A percentile compares a stretch with the other conserved stretches of the same genome.
These are phyloP conservation scores for Centropristis striata DNA, from an alignment of 2,113 vertebrate species.

Conservation along the genomic window DNA sequence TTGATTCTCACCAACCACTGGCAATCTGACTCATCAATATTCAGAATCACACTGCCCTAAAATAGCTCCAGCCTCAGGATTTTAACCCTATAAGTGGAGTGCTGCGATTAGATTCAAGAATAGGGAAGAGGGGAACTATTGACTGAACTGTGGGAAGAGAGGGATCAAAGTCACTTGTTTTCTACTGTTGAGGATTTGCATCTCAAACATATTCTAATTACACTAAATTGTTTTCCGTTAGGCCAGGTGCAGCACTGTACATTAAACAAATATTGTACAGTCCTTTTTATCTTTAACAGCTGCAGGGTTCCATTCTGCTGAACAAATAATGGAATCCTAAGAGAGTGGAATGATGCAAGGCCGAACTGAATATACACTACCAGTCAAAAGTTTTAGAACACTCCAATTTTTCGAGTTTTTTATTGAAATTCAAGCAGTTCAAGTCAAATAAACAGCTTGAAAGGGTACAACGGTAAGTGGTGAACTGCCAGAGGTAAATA, in stretches of 20 bases:
- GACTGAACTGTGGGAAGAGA: neutral
- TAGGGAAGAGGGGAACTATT: neutral
- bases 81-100: slow-evolving; percentile 48
- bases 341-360: neutral
- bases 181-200: neutral
- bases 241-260: neutral
- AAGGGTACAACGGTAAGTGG: too few relatives aligned
- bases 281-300: neutral
- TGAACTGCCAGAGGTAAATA: too few relatives aligned
- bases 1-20: slow-evolving; percentile 75
- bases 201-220: neutral
- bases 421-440: too few relatives aligned
- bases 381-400: too few relatives aligned
- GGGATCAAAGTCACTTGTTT: neutral
- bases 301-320: neutral
- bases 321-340: neutral
- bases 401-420: too few relatives aligned
- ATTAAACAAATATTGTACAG: neutral
- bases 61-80: slow-evolving; percentile 62
- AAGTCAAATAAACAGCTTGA: too few relatives aligned
- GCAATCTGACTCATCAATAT: slow-evolving; percentile 80
- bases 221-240: neutral
- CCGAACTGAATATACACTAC: too few relatives aligned
- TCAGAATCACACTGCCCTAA: slow-evolving; percentile 63
- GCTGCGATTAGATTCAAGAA: slow-evolving; percentile 8